These are phyloP conservation scores for Rafetus swinhoei DNA, from an alignment of 2,113 vertebrate species.

Conservation along the genomic window DNA sequence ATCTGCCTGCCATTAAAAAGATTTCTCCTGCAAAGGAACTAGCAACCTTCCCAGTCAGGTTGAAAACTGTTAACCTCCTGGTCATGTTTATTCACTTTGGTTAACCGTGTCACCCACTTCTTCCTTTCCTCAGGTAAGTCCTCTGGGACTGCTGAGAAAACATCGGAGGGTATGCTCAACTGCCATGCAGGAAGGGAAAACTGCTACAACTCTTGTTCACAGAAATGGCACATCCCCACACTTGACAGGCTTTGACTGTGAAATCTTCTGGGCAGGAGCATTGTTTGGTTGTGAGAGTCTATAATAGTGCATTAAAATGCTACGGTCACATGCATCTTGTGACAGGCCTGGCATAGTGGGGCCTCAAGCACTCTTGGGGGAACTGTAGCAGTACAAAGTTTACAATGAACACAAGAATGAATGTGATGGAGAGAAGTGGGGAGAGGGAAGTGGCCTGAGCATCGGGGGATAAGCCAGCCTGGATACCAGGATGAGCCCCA, in stretches of 20 bases:
- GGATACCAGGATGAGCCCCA: not conserved
- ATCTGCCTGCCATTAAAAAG: not conserved
- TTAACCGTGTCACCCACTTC: not conserved
- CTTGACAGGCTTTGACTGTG: not conserved
- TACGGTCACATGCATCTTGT: not conserved
- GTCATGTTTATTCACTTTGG: not conserved
- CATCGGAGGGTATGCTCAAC: not conserved
- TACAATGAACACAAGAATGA: not conserved
- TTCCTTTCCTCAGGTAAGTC: not conserved
- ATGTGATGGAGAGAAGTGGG: too few species aligned
- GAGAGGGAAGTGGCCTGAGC: not conserved
- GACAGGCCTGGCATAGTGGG: not conserved
- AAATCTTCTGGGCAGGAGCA: not conserved
- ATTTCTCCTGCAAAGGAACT: fast-evolving
- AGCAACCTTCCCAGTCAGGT: not conserved
- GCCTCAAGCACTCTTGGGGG: not conserved
- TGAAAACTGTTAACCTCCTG: not conserved
- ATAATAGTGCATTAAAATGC: not conserved
- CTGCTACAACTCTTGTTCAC: not conserved
- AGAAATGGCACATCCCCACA: not conserved
- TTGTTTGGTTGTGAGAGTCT: not conserved
- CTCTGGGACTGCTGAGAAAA: not conserved
- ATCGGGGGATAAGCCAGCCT: not conserved
- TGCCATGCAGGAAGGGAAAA: not conserved
- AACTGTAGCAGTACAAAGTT: not conserved